Evolutionary conservation across 1,140 invertebrate genomes (phyloP), one percentile per base, ranked within the genome.

Genomic region (Apis florea): DNA sequence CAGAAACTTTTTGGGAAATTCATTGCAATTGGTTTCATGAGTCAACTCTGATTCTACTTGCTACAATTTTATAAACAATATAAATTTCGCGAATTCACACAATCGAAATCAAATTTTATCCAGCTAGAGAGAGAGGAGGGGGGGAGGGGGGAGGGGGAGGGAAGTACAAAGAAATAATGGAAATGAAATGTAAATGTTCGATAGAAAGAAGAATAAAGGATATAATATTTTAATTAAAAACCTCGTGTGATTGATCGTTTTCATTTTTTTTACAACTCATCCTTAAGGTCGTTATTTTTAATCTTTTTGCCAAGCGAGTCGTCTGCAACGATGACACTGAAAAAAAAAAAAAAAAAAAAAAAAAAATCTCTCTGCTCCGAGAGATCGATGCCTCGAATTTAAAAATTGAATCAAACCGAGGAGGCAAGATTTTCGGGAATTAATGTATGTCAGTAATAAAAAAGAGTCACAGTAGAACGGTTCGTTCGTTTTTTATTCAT

Each of bases 401-500:
- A 12, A 54, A 72, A 49, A 49, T 21, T 51, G 70, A 31, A 82
- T 61, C 19, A 73, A 51, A 75, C 47, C 19, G 51, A 63, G 66
- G 21, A 61, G 63, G 21, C 26, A n/a, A 47, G 64, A 40, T 67
- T 13, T n/a, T 40, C 11, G 47, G 68, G 80, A 74, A 58, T 26
- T n/a, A 15, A 8, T 15, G 59, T 15, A 69, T 40, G 31, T 40
- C 81, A 49, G 54, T 31, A 79, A 69, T 21, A 73, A 83, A 85
- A 84, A 85, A 84, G 79, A 79, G 79, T 84, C 77, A 82, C 31
- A 49, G 80, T 85, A 75, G 79, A 54, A 83, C 79, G 69, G 58
- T 77, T 82, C 71, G 67, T 67, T 84, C 75, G 86, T 86, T 82
- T 80, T 88, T 87, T 91, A 92, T 92, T 91, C 91, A 92, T 92